A percentile compares a stretch with the other conserved stretches of the same genome.
Evolutionary conservation across 2,888 invertebrate species (phyloP).

Genomic region (Trisateles emortualis): DNA sequence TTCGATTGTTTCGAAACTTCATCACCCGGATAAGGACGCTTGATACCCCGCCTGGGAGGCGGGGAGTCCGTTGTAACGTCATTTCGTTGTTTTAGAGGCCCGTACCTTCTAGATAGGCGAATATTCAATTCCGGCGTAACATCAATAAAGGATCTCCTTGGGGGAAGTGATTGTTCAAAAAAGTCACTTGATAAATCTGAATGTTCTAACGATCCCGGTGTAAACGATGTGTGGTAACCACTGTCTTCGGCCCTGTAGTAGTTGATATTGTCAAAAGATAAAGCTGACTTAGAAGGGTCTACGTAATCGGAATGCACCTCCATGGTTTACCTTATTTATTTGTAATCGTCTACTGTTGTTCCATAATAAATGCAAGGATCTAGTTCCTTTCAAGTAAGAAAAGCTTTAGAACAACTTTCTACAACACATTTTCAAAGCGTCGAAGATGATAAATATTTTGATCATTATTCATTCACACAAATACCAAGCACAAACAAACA

Average conservation of each 20-base stretch:
- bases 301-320: conserved; percentile 67
- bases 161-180: conserved; percentile 56
- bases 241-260: conserved; percentile 77
- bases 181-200: conserved; percentile 68
- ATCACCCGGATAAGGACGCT: conserved; percentile 66
- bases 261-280: conserved; percentile 61
- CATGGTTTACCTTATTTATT: conserved; percentile 54
- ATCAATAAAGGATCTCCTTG: conserved; percentile 56
- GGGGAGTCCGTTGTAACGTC: conserved; percentile 59
- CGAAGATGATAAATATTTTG: too few relatives aligned
- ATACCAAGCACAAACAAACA: conserved; percentile 11
- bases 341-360: conserved; percentile 18
- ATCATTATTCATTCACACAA: neutral
- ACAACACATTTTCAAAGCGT: neutral
- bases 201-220: conserved; percentile 73
- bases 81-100: conserved; percentile 43
- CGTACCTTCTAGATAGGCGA: conserved; percentile 46
- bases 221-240: conserved; percentile 79
- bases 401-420: neutral
- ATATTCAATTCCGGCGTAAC: conserved; percentile 57
- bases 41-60: conserved; percentile 64
- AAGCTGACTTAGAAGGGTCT: conserved; percentile 63
- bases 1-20: conserved; percentile 54
- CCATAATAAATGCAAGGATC: conserved; percentile 29
- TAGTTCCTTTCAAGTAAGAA: conserved; percentile 14